These are phyloP conservation scores for Excalfactoria chinensis DNA, from an alignment of 2,113 vertebrate species.

Conservation along the genomic window DNA sequence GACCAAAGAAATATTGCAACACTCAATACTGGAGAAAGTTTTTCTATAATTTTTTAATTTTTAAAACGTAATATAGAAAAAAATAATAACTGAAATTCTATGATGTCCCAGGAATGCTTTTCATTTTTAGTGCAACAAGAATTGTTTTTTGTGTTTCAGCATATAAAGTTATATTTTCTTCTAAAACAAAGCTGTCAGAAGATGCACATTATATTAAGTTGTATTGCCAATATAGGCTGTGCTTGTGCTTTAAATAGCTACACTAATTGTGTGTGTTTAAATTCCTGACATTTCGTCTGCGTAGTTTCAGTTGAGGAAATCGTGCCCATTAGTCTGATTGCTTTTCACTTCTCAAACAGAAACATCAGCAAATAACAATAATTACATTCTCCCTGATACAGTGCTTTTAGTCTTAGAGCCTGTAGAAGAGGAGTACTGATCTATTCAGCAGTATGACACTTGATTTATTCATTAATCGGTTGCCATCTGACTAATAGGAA, in stretches of 20 bases:
- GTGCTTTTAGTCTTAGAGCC: neutral
- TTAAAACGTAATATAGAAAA: neutral
- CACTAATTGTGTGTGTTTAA: neutral
- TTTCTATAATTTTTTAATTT: neutral
- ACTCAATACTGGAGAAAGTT: neutral
- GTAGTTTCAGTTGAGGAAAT: neutral
- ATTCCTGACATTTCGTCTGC: neutral
- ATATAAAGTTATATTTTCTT: neutral
- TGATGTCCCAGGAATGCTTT: neutral
- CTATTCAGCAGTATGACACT: neutral
- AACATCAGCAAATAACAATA: conserved; percentile 8
- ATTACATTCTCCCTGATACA: neutral
- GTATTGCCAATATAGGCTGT: neutral
- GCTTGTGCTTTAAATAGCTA: neutral
- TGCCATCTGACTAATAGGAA: neutral
- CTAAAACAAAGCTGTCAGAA: conserved; percentile 16
- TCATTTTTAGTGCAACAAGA: neutral
- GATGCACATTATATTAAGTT: neutral
- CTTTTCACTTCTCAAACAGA: neutral
- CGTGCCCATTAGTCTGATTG: neutral
- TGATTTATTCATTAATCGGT: neutral
- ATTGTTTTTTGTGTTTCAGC: neutral
- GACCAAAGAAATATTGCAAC: neutral
- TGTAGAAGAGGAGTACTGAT: neutral
- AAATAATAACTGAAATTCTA: neutral